These are phyloP conservation scores for Anadara kagoshimensis DNA, from an alignment of 1,140 invertebrate genomes.

Conservation along the genomic window DNA sequence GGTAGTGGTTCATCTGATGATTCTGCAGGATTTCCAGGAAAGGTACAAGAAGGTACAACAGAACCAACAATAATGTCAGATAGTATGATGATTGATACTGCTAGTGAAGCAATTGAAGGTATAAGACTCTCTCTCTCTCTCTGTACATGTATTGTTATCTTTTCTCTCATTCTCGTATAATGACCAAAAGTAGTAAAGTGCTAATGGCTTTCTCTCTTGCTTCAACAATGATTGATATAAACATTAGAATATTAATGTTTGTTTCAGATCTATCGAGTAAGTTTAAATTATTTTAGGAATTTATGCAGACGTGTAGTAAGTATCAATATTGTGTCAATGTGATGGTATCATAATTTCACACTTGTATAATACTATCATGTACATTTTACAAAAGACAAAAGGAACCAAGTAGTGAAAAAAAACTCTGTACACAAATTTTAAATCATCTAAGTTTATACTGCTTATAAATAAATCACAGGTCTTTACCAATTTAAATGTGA, in stretches of 20 bases:
- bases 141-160: not conserved
- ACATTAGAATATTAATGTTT: not conserved
- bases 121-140: not conserved
- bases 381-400: not conserved
- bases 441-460: not conserved
- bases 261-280: not conserved
- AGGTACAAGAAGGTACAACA: slow-evolving; percentile 52
- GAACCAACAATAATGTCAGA: slow-evolving; percentile 21
- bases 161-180: not conserved
- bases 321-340: not conserved
- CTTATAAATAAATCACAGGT: not conserved
- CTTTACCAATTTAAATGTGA: not conserved
- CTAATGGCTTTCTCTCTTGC: not conserved
- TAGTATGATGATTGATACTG: slow-evolving; percentile 20
- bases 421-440: not conserved
- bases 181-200: not conserved
- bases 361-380: not conserved
- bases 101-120: slow-evolving; percentile 27
- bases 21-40: slow-evolving; percentile 54
- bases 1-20: slow-evolving; percentile 53
- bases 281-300: not conserved
- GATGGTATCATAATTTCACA: not conserved
- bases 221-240: not conserved
- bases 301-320: not conserved
- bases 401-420: not conserved